Evolutionary conservation across 2,888 invertebrate species (phyloP), one percentile per base, ranked within the genome.

Genomic region (Eristalis arbustorum): DNA sequence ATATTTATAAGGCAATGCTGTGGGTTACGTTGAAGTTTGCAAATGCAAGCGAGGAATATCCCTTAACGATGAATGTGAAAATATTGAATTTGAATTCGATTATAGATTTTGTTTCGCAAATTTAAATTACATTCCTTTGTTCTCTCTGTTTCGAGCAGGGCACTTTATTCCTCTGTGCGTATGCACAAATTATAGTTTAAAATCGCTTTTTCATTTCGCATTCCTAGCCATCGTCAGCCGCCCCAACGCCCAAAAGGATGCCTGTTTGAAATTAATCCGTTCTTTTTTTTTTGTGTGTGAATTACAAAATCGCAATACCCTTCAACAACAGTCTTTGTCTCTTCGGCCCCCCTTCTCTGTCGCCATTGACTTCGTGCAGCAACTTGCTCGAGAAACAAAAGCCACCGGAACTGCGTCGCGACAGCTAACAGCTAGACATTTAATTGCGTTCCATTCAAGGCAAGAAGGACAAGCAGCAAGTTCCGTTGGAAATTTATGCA

Each of bases 71-170:
- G 74, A 82, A 87, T 85, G 67, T 63, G 75, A 64, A 75, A 87
- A 83, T 87, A 87, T 87, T 87, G 83, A 87, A 87, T 87, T 83
- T 72, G 83, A 87, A 87, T 87, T 82, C 63, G 78, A 87, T 87
- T 82, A 87, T 82, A 78, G 87, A 82, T 87, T 82, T 82, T 63
- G 78, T 66, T 59, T 71, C 59, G 66, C 18, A 75, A 78, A 72
- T 67, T 75, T 68, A 57, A 67, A 75, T 72, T 69, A 71, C 61
- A 57, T 78, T 63, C 78, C 74, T 78, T 82, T 78, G 66, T 77
- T 57, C 62, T 64, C 57, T 22, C 62, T 64, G 62, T 22, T 22
- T 18, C 18, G 8, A 49, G 22, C 14, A 42, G 31, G 8, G 18
- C 49, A 49, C 49, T 49, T 49, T n/a, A 42, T 5, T 42, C 42